These are phyloP conservation scores for Gymnorhina tibicen DNA, from an alignment of 2,113 vertebrate genomes.

Conservation along the genomic window DNA sequence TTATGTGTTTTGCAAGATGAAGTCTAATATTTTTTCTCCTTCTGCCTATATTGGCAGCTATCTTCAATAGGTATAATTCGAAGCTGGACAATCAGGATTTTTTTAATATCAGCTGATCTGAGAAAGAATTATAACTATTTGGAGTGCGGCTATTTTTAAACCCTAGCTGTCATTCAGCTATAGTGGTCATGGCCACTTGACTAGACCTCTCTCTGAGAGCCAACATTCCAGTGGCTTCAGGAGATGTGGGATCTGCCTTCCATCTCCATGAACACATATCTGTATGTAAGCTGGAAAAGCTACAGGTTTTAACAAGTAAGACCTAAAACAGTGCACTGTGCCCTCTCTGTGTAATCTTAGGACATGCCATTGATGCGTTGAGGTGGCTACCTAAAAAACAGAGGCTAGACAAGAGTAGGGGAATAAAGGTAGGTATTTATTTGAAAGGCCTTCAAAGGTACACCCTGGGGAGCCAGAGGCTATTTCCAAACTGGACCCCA, in stretches of 20 bases:
- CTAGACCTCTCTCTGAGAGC: neutral
- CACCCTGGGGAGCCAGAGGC: too few relatives aligned
- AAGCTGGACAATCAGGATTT: neutral
- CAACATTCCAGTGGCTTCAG: neutral
- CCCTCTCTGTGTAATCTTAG: neutral
- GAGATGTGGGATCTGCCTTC: neutral
- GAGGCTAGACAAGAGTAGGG: too few relatives aligned
- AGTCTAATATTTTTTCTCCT: neutral
- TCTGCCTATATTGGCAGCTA: neutral
- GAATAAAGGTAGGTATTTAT: too few relatives aligned
- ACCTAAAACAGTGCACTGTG: neutral
- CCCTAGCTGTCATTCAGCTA: neutral
- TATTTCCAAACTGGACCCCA: too few relatives aligned
- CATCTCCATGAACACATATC: neutral
- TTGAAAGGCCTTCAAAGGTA: too few relatives aligned
- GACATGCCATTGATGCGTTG: too few relatives aligned
- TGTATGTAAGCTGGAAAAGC: neutral
- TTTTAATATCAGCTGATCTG: neutral
- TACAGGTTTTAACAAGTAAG: neutral
- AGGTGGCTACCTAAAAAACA: too few relatives aligned
- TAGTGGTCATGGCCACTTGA: neutral
- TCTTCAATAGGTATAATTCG: neutral
- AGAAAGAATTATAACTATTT: neutral
- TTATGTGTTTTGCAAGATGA: neutral
- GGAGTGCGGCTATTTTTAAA: neutral